phyloP scores from a whole-genome alignment of 2,888 invertebrate genomes.

The Cylloceria caligata region DNA sequence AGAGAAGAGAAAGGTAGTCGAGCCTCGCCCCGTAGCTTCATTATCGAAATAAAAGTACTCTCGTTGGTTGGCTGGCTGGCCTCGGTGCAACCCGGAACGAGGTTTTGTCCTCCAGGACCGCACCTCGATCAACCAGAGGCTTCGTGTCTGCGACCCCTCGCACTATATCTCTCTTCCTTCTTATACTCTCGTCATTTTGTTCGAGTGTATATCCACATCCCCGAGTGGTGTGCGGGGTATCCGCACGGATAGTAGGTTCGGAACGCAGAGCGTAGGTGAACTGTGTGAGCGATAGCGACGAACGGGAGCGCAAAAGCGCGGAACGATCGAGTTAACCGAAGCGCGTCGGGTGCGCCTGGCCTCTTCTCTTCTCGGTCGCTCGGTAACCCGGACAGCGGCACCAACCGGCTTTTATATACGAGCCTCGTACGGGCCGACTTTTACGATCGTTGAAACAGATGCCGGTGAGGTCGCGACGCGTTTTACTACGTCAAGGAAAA shows the following conservation, averaged over 20 bases:
- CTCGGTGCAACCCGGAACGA: conserved; percentile 59
- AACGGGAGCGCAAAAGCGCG: conserved; percentile 61
- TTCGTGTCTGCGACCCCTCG: conserved; percentile 44
- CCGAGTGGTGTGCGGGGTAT: conserved; percentile 26
- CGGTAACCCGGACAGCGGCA: conserved; percentile 23
- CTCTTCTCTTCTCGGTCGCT: conserved; percentile 22
- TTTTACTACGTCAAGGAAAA: conserved; percentile 59
- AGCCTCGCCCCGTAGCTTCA: conserved; percentile 73
- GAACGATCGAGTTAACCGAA: conserved; percentile 66
- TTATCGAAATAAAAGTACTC: conserved; percentile 75
- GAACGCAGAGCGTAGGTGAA: conserved; percentile 29
- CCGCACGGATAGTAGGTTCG: conserved; percentile 31
- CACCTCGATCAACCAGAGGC: conserved; percentile 47
- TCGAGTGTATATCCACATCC: conserved; percentile 17
- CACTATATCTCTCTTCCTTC: conserved; percentile 32
- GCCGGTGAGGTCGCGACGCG: conserved; percentile 59
- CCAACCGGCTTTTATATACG: conserved; percentile 64
- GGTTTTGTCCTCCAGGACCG: conserved; percentile 40
- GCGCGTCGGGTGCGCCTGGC: conserved; percentile 48
- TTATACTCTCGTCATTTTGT: conserved; percentile 30
- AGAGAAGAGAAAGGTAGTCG: conserved; percentile 49
- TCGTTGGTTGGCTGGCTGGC: conserved; percentile 13
- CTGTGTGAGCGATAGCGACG: conserved; percentile 53
- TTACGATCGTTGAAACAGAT: conserved; percentile 64
- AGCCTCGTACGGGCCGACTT: conserved; percentile 62